Evolutionary conservation across 2,888 invertebrate genomes (phyloP).

Genomic region (Mythimna pallens): DNA sequence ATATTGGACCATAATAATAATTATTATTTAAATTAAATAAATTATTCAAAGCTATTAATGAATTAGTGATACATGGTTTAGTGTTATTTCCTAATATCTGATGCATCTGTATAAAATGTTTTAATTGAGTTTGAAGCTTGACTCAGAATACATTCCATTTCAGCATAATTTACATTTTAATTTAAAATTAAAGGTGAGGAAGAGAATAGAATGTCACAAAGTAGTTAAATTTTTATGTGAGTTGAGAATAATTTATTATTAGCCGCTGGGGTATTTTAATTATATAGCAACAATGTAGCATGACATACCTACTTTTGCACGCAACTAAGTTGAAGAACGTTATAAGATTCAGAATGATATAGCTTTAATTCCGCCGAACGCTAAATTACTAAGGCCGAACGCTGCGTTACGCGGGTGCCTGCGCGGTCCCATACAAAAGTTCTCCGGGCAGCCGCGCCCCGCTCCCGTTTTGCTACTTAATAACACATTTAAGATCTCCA

Average conservation of each 20-base stretch:
- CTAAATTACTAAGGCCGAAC: too few relatives aligned
- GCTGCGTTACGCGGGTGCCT: too few relatives aligned
- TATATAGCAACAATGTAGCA: conserved; percentile 24
- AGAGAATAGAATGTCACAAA: conserved; percentile 19
- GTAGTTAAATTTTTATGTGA: conserved; percentile 12
- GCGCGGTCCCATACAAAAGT: too few relatives aligned
- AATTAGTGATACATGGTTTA: not conserved
- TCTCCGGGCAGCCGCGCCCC: too few relatives aligned
- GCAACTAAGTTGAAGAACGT: conserved; percentile 3
- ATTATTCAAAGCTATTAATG: conserved; percentile 25
- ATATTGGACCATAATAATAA: not conserved
- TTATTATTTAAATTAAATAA: conserved; percentile 22
- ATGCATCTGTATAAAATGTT: not conserved
- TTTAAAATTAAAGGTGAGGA: conserved; percentile 11
- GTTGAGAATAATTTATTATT: conserved; percentile 8
- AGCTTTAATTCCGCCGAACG: too few relatives aligned
- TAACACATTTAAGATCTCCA: too few relatives aligned
- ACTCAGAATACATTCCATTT: not conserved
- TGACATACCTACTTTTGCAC: not conserved
- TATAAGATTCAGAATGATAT: not conserved
- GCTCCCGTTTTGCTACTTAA: too few relatives aligned
- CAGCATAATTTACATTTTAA: conserved; percentile 2
- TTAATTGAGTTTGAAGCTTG: conserved; percentile 8
- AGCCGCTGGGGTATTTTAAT: conserved; percentile 29
- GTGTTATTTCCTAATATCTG: not conserved